Evolutionary conservation across 2,888 invertebrate species (phyloP), one percentile per base, ranked within the genome.

Genomic region (Synergus japonicus): DNA sequence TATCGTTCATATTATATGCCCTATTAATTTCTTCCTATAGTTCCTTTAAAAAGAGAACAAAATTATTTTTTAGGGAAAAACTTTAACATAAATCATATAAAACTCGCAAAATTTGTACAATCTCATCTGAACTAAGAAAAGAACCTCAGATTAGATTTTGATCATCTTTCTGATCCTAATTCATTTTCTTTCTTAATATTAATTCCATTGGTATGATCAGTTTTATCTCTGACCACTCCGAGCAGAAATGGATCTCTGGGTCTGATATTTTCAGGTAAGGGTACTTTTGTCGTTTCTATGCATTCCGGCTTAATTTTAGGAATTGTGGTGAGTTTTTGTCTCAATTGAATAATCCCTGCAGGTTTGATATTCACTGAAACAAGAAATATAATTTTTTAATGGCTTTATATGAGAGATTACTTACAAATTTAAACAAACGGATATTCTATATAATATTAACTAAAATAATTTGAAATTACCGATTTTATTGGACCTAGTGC

Each of bases 191-290:
- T 37, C 41, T 73, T 73, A 10, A 73, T n/a, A 37, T 58, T 54
- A 15, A n/a, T 73, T 54, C 49, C 54, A 58, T 49, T 10, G 4
- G 41, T 18, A 54, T 18, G 9, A 58, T n/a, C 9, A 9, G 9
- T 58, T 58, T 18, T 18, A 9, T 18, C 18, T 18, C 10, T 58
- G 9, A 73, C 54, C 10, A 81, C 82, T 46, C 85, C 86, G 76
- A 84, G 81, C 69, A 84, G 80, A 63, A 86, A 80, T n/a, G 86
- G 86, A 81, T 86, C 83, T 63, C 86, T 79, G 2, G 64, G 18
- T 80, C 81, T 85, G 15, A 86, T 76, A 78, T 85, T 83, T 77
- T 83, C 79, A 10, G 84, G 84, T 78, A 81, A 83, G 15, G 86
- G 85, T 44, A 86, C 81, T 69, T 76, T 79, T 13, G 18, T 65